Evolutionary conservation across 1,140 invertebrate species (phyloP), one percentile per base, ranked within the genome.

Genomic region (Brachystomella parvula): DNA sequence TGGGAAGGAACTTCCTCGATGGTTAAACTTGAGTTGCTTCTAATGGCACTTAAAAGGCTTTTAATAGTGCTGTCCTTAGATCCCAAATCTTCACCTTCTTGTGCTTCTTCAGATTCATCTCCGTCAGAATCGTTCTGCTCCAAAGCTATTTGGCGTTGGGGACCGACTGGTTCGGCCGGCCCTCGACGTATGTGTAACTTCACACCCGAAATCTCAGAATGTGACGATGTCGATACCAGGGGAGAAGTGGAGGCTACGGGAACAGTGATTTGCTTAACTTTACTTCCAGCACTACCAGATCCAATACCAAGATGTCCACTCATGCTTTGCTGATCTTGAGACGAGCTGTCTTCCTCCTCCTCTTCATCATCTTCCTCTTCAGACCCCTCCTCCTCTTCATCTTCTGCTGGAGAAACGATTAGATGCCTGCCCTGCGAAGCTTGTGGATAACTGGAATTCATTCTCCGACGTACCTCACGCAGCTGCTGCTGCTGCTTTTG

Each of bases 301-400:
- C 35, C 19, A 6, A 6, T 9, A 19, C 9, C n/a, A 44, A 44
- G n/a, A 44, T n/a, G 9, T 44, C 39, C n/a, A 12, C 9, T n/a
- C 39, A n/a, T 9, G 39, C n/a, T 9, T 44, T 57, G 12, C n/a
- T 57, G 6, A 30, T 9, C 15, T 19, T 60, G 28, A 32, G 6
- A 12, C 15, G 9, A 15, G 29, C 29, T 60, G 28, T 60, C 58
- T 3, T 33, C 58, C 76, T 32, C 77, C 69, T 63, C 24, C 26
- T 73, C 56, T 58, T 71, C 64, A 61, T 53, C 53, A 47, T 62
- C 17, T 9, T 62, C 57, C 12, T 64, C 33, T 30, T 49, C 31
- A n/a, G 2, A 15, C 58, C 70, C 31, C 29, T 47, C 47, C 69
- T 64, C 28, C 47, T 69, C 60, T 19, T 71, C 69, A 53, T 69